Base-by-base conservation (phyloP, 2,888 invertebrate species). In the Bombylius major region DNA sequence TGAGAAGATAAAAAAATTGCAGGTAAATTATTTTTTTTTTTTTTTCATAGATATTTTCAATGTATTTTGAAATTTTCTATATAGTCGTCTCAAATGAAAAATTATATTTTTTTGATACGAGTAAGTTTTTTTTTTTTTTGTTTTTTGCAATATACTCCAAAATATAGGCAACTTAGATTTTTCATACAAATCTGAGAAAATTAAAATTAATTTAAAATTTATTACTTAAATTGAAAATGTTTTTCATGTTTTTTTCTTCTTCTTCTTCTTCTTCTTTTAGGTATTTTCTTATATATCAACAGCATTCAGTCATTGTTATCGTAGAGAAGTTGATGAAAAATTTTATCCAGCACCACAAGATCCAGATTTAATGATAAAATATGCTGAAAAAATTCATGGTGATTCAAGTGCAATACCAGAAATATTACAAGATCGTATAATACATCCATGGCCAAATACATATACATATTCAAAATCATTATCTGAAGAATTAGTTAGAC, bases 211-310 rank as follows among this genome's bases (percentile, higher is more conserved):
- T 23, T 23, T 23, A 3, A 23, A 23, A 23, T 23, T 23, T 23
- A 23, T 2, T n/a, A n/a, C n/a, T n/a, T 23, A 23, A 23, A 23
- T 23, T 23, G 23, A 23, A 23, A 23, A 23, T 23, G n/a, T n/a
- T n/a, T n/a, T n/a, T n/a, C n/a, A n/a, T n/a, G n/a, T 23, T 23
- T 23, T 23, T 23, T 23, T 23, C 2, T 23, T 23, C 3, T 23
- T 23, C 23, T 23, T 23, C 2, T 36, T 33, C 3, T 8, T n/a
- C 13, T 54, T 23, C 45, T 58, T 57, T 12, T 39, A 65, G 65
- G 62, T 61, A 6, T 63, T 66, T 53, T 50, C 61, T 23, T 66
- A 66, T 47, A 64, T 67, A 52, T 67, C 67, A 6, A 67, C 67
- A 0, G 66, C 65, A 4, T 66, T 60, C 47, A 66, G 65, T 46